Conservation (phyloP, 1,140 invertebrate genomes). For the Eurosta solidaginis region DNA sequence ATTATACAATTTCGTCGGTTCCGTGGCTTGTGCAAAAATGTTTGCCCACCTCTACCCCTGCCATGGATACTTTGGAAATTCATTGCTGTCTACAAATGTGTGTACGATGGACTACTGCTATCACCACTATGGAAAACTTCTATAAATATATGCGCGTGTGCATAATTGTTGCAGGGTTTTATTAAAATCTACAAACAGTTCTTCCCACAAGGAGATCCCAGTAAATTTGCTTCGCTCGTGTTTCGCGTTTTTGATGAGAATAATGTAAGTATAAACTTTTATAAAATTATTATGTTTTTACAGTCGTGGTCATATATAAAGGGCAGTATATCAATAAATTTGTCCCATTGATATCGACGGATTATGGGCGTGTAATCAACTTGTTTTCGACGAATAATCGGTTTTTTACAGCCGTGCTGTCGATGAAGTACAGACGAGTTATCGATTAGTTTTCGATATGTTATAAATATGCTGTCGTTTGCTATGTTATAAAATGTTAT, state of each 20-base stretch:
- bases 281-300: neutral
- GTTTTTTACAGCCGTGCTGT: too few species aligned
- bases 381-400: too few species aligned
- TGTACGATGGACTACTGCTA: neutral
- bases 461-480: too few species aligned
- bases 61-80: neutral
- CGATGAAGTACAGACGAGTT: too few species aligned
- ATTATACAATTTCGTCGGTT: too few species aligned
- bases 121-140: neutral
- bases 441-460: too few species aligned
- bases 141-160: neutral
- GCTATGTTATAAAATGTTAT: too few species aligned
- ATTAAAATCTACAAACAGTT: conserved; percentile 99
- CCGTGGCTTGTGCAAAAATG: too few species aligned
- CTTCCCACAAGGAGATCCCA: conserved; percentile 97
- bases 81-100: neutral
- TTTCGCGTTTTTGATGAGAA: conserved; percentile 99
- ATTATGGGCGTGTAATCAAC: too few species aligned
- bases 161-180: conserved; percentile 77
- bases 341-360: too few species aligned
- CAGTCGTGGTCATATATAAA: too few species aligned
- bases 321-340: too few species aligned
- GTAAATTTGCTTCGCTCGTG: conserved; percentile 94
- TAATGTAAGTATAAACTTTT: conserved; percentile 76
- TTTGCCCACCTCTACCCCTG: neutral